phyloP scores from a whole-genome alignment of 2,113 vertebrate species.

The Cichladusa arquata region DNA sequence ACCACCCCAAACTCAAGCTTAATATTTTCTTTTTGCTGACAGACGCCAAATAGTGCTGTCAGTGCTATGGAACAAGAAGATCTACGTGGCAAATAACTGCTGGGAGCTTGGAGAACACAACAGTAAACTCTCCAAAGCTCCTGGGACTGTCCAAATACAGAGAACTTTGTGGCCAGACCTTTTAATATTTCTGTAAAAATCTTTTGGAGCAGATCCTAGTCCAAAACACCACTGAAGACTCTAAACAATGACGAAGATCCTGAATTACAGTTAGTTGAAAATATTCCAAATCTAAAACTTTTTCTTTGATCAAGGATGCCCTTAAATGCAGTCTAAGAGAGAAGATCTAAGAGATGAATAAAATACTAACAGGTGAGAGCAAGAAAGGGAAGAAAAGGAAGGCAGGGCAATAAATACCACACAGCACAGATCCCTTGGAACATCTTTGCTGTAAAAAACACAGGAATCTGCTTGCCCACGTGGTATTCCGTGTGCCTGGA shows the following conservation, averaged over 20 bases:
- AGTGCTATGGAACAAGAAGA: not conserved
- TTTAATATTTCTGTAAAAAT: not conserved
- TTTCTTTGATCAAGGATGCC: not conserved
- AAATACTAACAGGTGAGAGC: not conserved
- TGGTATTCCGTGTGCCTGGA: not conserved
- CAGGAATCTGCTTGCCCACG: not conserved
- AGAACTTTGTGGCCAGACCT: not conserved
- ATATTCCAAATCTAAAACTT: not conserved
- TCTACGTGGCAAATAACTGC: not conserved
- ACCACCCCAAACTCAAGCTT: not conserved
- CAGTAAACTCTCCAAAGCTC: not conserved
- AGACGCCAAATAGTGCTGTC: not conserved
- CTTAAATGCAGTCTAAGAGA: not conserved
- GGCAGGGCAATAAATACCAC: not conserved
- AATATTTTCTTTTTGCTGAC: not conserved
- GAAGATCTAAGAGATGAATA: not conserved
- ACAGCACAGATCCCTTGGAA: not conserved
- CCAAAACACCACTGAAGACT: not conserved
- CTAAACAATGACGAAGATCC: rapidly evolving
- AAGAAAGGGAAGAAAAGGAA: not conserved
- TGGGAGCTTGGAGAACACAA: not conserved
- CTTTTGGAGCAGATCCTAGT: not conserved
- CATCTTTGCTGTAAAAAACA: not conserved
- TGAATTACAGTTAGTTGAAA: not conserved
- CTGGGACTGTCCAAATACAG: not conserved